Base-by-base conservation (phyloP, 2,113 vertebrate genomes). In the Pheucticus melanocephalus region DNA sequence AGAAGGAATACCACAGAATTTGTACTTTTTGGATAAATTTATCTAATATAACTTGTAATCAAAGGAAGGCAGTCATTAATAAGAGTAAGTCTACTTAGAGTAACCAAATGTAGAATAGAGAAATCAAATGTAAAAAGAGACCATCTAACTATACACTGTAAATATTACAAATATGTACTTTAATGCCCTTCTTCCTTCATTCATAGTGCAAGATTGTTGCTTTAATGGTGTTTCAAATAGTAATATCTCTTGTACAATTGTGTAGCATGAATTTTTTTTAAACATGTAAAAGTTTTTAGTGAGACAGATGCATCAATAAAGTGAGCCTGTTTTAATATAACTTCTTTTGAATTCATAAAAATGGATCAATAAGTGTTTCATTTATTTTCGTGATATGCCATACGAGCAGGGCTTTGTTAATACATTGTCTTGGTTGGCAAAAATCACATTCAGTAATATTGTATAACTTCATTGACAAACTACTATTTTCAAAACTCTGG, bases 401-500 rank as follows among this genome's bases (percentile, higher is more conserved):
- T 30, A 25, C 5, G 3, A 96, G 9, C 25, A 91, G 53, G 22
- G 18, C 57, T 91, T 78, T 80, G 37, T 63, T 70, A 72, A 57
- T 73, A 48, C 18, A n/a, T 75, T 70, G 33, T 66, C 61, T 90
- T 68, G 27, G 42, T 44, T 87, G 44, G 37, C 13, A 94, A 76
- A 86, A 94, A 64, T 53, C 77, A 37, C 61, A 68, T 71, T 75
- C 37, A 48, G 72, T 66, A 75, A 44, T 84, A 93, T 50, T 59
- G 92, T 90, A 81, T 51, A 78, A 81, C 71, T 94, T 93, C 16
- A 77, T 59, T 73, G 59, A 88, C 81, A 72, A 13, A 40, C 24
- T 78, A 19, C 15, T 88, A 23, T 84, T 95, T 91, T 83, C 44
- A 79, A 83, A 75, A 75, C 20, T 72, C 53, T 40, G 28, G 27